Percentiles rank a stretch among this genome's conserved stretches.
These are phyloP conservation scores for Leptopilina clavipes DNA, from an alignment of 1,140 invertebrate genomes.

Conservation along the genomic window DNA sequence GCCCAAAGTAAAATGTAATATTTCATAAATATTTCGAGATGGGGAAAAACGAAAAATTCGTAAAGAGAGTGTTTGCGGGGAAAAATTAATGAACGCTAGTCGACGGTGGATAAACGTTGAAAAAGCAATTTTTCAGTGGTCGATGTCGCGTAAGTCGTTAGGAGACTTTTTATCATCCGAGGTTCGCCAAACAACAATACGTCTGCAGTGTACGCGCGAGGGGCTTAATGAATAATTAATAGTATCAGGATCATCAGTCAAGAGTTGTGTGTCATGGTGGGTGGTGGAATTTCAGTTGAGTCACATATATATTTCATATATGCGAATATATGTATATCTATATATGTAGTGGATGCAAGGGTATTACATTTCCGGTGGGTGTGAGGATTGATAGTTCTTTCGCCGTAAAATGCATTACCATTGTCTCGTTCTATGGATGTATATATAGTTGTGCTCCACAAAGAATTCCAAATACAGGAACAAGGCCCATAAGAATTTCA, in stretches of 20 bases:
- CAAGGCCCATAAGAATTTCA: neutral
- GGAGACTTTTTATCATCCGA: conserved; percentile 2
- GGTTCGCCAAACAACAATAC: conserved; percentile 41
- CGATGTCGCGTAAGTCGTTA: neutral
- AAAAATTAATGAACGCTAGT: neutral
- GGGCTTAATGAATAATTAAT: conserved; percentile 61
- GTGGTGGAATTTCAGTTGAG: conserved; percentile 54
- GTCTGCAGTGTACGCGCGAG: conserved; percentile 45
- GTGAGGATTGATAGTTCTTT: conserved; percentile 58
- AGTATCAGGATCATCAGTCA: conserved; percentile 56
- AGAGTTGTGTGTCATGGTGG: conserved; percentile 51
- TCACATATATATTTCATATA: conserved; percentile 37
- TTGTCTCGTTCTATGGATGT: conserved; percentile 41
- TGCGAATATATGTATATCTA: too few relatives aligned
- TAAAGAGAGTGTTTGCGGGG: too few relatives aligned
- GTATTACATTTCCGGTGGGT: conserved; percentile 49
- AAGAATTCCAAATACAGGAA: neutral
- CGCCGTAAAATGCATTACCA: conserved; percentile 46
- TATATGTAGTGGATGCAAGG: conserved; percentile 48
- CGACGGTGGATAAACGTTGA: neutral
- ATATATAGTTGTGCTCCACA: conserved; percentile 46
- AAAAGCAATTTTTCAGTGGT: conserved; percentile 4
- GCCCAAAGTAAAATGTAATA: neutral
- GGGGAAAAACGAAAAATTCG: neutral
- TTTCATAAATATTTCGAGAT: neutral